Percentiles rank a stretch among this genome's conserved stretches.
These are phyloP conservation scores for Catocala nupta DNA, from an alignment of 2,888 invertebrate species.

Conservation along the genomic window DNA sequence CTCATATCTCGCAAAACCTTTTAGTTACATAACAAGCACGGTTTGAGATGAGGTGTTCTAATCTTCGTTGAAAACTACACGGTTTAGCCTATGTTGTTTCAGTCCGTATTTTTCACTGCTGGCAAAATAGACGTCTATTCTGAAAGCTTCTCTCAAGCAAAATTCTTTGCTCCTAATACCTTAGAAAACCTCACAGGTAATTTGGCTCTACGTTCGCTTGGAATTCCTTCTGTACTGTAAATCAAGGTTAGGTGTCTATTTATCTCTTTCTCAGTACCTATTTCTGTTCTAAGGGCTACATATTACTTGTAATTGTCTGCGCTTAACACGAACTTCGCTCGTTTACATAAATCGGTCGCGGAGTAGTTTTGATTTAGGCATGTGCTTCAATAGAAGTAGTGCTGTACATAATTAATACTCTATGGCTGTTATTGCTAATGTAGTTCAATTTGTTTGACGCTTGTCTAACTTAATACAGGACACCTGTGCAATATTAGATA, in stretches of 20 bases:
- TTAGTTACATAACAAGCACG: too few relatives aligned
- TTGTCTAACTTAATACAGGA: too few relatives aligned
- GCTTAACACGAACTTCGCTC: constrained; percentile 36
- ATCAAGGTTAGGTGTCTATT: constrained; percentile 43
- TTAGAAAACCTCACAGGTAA: constrained; percentile 31
- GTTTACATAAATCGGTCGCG: constrained; percentile 42
- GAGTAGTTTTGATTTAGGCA: constrained; percentile 33
- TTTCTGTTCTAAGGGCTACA: constrained; percentile 33
- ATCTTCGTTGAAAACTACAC: too few relatives aligned
- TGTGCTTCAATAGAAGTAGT: neutral
- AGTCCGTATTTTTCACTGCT: neutral
- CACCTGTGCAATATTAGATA: too few relatives aligned
- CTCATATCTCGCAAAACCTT: too few relatives aligned
- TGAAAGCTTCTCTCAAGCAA: constrained; percentile 2
- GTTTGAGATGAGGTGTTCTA: too few relatives aligned
- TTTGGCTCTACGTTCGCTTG: constrained; percentile 22
- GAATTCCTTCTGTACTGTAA: constrained; percentile 40
- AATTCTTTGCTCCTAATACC: constrained; percentile 20
- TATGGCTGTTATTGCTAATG: too few relatives aligned
- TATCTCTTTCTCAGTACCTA: constrained; percentile 42
- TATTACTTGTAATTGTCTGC: constrained; percentile 33
- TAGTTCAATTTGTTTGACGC: too few relatives aligned
- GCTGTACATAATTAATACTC: neutral
- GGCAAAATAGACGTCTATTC: neutral
- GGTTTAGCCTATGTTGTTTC: too few relatives aligned